Conservation (phyloP, 2,797 vertebrate species). For the Onychomys torridus region DNA sequence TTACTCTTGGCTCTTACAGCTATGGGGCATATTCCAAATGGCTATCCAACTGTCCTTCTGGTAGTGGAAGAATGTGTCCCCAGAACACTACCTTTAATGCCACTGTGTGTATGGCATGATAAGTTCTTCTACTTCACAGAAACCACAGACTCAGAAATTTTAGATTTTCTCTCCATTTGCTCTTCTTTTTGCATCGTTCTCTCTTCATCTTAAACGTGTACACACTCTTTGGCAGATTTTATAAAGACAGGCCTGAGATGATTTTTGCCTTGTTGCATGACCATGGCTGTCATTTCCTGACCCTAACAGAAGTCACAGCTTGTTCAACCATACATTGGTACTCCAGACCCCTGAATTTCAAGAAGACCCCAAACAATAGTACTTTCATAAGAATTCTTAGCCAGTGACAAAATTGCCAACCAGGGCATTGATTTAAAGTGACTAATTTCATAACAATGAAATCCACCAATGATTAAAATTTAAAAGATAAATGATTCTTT, state of each 20-base stretch:
- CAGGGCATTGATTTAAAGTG: not conserved
- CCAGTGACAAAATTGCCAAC: not conserved
- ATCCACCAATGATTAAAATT: not conserved
- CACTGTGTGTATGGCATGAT: too few species aligned
- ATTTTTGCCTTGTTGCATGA: not conserved
- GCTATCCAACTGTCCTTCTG: not conserved
- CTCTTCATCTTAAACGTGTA: constrained; percentile 10
- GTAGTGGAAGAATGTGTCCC: not conserved
- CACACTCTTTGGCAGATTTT: not conserved
- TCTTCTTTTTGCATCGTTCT: not conserved
- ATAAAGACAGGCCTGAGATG: not conserved
- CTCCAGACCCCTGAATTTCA: not conserved
- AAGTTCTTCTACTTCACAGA: not conserved
- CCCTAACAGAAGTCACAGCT: not conserved
- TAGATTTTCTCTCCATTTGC: not conserved
- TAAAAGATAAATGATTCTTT: not conserved
- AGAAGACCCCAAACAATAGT: not conserved
- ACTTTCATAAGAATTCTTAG: constrained; percentile 24
- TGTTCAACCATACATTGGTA: not conserved
- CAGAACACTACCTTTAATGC: not conserved
- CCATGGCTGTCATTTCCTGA: not conserved
- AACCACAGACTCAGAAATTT: not conserved
- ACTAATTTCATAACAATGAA: constrained; percentile 10
- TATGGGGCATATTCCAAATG: not conserved
- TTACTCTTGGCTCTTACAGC: not conserved